A percentile compares a stretch with the other conserved stretches of the same genome.
phyloP scores from a whole-genome alignment of 2,113 vertebrate species.

The Sinocyclocheilus anophthalmus region DNA sequence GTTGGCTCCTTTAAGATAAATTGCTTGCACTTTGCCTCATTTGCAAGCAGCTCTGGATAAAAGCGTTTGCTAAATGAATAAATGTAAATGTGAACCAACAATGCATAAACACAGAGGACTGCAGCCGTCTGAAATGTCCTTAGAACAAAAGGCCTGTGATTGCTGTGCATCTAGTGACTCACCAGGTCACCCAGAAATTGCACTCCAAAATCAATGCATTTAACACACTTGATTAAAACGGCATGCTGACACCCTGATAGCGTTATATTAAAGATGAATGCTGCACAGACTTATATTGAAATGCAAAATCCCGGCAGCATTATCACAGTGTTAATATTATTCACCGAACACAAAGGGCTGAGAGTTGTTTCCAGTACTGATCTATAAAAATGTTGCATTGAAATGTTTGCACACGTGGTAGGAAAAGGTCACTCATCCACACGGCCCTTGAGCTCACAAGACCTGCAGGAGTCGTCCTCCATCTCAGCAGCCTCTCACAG shows the following conservation, averaged over 20 bases:
- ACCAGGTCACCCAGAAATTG: constrained; percentile 5
- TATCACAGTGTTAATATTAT: background rate
- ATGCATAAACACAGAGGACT: background rate
- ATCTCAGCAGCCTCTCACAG: constrained; percentile 22
- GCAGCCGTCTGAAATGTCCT: background rate
- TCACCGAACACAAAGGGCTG: background rate
- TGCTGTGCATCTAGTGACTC: background rate
- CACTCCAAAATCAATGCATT: constrained; percentile 3
- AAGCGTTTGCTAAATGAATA: background rate
- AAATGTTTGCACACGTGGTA: constrained; percentile 10
- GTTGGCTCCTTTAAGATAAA: background rate
- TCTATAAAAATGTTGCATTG: constrained; percentile 1
- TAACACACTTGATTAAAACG: background rate
- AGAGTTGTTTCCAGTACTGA: background rate
- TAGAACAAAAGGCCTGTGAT: background rate
- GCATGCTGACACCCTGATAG: background rate
- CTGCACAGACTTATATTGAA: background rate
- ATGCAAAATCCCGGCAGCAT: background rate
- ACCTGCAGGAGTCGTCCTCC: constrained; percentile 10
- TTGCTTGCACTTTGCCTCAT: background rate
- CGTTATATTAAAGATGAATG: background rate
- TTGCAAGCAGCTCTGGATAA: background rate
- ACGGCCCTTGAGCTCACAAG: background rate
- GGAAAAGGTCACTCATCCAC: background rate
- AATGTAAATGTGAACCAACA: constrained; percentile 1